These are phyloP conservation scores for Smutsia temminckii DNA, from an alignment of 2,797 vertebrate species.

Conservation along the genomic window DNA sequence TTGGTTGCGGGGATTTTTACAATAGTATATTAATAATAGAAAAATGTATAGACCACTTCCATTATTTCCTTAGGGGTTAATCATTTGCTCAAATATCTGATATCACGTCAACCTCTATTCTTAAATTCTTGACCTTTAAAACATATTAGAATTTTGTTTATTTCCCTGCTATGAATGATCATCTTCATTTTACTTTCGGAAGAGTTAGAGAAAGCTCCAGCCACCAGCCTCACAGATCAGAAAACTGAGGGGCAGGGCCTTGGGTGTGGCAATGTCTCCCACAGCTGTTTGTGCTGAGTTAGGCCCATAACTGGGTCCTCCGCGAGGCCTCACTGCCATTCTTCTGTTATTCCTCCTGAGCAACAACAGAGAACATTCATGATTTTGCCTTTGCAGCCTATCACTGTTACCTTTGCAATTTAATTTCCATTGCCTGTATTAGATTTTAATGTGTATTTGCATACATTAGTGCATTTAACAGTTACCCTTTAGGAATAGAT, in stretches of 20 bases:
- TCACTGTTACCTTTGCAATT: background rate
- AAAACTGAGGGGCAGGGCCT: background rate
- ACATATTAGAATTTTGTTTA: background rate
- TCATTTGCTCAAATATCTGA: background rate
- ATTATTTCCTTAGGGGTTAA: background rate
- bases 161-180: background rate
- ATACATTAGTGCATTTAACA: background rate
- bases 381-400: background rate
- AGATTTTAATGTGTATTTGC: background rate
- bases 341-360: background rate
- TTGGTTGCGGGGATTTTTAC: background rate
- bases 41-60: background rate
- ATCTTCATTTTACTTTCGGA: background rate
- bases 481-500: background rate
- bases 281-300: too few species aligned
- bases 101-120: background rate
- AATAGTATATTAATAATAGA: background rate
- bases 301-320: fast-evolving
- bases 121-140: background rate
- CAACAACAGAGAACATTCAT: fast-evolving
- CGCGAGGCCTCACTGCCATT: fast-evolving
- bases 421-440: background rate
- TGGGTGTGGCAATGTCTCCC: background rate
- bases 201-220: background rate
- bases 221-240: background rate